These are phyloP conservation scores for Muscicapa adusta DNA, from an alignment of 2,113 vertebrate genomes.

Conservation along the genomic window DNA sequence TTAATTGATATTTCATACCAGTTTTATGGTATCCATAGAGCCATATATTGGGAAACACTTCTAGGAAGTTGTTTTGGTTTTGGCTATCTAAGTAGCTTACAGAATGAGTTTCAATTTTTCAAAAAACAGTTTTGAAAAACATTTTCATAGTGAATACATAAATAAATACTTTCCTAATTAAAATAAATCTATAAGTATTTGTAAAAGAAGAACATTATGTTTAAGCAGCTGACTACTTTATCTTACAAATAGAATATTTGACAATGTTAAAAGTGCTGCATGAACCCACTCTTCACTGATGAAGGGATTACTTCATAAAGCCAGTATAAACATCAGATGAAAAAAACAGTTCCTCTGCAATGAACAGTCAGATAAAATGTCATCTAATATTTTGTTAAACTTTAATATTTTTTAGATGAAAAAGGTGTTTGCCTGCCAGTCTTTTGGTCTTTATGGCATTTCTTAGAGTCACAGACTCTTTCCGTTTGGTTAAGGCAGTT, in stretches of 20 bases:
- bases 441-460: background rate
- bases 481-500: background rate
- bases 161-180: background rate
- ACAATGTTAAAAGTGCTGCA: background rate
- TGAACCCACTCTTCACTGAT: background rate
- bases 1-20: background rate
- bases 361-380: background rate
- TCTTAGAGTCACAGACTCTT: background rate
- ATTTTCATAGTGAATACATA: background rate
- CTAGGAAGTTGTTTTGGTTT: background rate
- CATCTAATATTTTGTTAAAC: background rate
- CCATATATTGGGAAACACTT: background rate
- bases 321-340: background rate
- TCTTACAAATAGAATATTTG: background rate
- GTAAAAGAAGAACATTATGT: background rate
- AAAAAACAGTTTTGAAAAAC: background rate
- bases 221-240: background rate
- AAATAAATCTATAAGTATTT: background rate
- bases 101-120: background rate
- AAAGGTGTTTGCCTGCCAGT: background rate
- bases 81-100: background rate
- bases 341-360: conserved; percentile 15
- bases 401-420: background rate
- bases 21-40: background rate
- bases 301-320: background rate